Percentiles rank a stretch among this genome's conserved stretches.
These are phyloP conservation scores for Ovis aries DNA, from an alignment of 2,113 vertebrate species.

Conservation along the genomic window DNA sequence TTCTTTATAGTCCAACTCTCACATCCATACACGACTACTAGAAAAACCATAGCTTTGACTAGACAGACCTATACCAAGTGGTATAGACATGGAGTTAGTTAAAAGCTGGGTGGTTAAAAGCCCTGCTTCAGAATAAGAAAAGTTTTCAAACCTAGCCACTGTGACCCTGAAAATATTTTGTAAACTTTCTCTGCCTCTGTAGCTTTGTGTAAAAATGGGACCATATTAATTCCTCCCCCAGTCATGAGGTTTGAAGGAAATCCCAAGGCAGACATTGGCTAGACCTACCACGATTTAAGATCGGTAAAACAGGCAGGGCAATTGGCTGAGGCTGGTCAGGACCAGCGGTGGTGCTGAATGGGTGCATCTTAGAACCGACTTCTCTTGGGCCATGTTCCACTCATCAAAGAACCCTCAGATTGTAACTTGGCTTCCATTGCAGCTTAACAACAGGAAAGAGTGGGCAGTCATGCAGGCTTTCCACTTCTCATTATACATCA, in stretches of 20 bases:
- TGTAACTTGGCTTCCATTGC: not conserved
- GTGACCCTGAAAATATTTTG: not conserved
- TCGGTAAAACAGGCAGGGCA: accelerated
- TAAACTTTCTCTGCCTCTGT: not conserved
- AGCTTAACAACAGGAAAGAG: not conserved
- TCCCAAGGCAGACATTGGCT: accelerated
- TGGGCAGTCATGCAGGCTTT: not conserved
- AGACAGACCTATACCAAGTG: not conserved
- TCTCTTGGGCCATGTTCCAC: too few relatives aligned
- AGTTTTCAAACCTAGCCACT: not conserved
- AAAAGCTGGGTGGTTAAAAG: not conserved
- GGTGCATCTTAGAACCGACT: not conserved
- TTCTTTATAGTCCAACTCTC: not conserved
- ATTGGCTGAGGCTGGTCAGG: accelerated
- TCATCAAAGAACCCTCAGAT: not conserved
- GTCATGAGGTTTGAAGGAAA: not conserved
- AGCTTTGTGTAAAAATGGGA: not conserved
- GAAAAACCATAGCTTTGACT: not conserved
- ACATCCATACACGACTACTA: not conserved
- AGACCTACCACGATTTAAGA: not conserved
- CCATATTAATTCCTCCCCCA: not conserved
- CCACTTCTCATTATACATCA: not conserved
- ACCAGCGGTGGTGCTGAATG: accelerated
- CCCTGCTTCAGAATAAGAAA: not conserved
- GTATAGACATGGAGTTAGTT: not conserved